Percentiles rank a stretch among this genome's conserved stretches.
Conservation (phyloP, 1,140 invertebrate genomes). For the Zophobas atratus region DNA sequence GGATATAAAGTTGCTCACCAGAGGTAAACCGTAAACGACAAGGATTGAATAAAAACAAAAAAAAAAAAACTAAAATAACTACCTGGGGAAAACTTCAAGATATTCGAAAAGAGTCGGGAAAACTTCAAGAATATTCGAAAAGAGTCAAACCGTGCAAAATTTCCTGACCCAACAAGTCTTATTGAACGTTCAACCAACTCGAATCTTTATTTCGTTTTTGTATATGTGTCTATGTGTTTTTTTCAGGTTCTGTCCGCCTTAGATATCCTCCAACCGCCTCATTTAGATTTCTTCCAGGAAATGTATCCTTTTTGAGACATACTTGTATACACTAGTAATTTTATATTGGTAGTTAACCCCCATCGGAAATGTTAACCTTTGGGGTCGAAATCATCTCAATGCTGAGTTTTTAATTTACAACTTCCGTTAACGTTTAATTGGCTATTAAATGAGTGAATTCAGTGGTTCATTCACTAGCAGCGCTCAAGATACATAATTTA, state of each 20-base stretch:
- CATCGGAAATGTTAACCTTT: constrained; percentile 50
- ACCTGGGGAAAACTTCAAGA: no score
- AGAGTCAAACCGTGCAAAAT: no score
- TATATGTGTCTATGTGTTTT: background rate
- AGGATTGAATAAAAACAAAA: no score
- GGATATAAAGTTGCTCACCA: no score
- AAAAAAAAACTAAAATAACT: no score
- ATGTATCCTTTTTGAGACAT: constrained; percentile 93
- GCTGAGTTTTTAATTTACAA: constrained; percentile 51
- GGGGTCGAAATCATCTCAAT: constrained; percentile 47
- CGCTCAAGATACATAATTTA: constrained; percentile 52
- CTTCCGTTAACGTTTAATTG: constrained; percentile 56
- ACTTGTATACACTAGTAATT: background rate
- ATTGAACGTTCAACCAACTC: constrained; percentile 11
- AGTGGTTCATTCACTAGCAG: constrained; percentile 49
- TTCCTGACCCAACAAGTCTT: no score
- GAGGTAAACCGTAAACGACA: no score
- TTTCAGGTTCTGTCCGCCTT: constrained; percentile 92
- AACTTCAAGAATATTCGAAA: no score
- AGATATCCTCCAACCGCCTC: constrained; percentile 96
- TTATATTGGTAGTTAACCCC: constrained; percentile 37
- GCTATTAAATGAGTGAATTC: constrained; percentile 48
- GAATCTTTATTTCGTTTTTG: background rate
- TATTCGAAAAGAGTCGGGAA: no score
- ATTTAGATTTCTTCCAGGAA: constrained; percentile 99